Percentiles rank a stretch among this genome's conserved stretches.
These are phyloP conservation scores for Sinelater perroti DNA, from an alignment of 2,888 invertebrate species.

Conservation along the genomic window DNA sequence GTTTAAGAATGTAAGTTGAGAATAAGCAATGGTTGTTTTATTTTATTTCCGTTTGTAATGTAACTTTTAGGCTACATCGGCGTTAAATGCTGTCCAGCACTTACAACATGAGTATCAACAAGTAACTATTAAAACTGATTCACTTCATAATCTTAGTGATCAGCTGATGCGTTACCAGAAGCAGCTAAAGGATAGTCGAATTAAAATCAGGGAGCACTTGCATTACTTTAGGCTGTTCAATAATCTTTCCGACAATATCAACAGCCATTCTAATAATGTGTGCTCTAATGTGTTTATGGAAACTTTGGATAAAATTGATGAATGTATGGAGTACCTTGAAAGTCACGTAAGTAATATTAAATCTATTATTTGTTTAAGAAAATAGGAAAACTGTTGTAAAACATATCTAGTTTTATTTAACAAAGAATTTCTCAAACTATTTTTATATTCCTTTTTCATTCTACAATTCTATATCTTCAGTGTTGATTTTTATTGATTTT, in stretches of 20 bases:
- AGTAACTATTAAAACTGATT: conserved; percentile 92
- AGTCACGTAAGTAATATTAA: conserved; percentile 77
- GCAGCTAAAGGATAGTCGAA: conserved; percentile 80
- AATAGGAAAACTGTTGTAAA: no score
- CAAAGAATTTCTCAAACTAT: conserved; percentile 2
- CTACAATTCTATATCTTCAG: no score
- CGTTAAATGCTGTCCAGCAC: conserved; percentile 73
- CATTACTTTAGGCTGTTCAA: conserved; percentile 84
- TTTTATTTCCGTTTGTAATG: conserved; percentile 15
- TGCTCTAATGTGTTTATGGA: conserved; percentile 82
- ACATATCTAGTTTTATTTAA: conserved; percentile 1
- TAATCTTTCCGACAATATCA: conserved; percentile 50
- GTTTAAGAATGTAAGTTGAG: conserved; percentile 65
- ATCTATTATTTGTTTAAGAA: no score
- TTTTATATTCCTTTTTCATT: no score
- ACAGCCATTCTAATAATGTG: conserved; percentile 48
- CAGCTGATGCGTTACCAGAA: conserved; percentile 90
- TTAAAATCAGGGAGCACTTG: conserved; percentile 80
- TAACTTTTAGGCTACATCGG: conserved; percentile 44
- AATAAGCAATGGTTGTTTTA: no score
- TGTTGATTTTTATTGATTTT: no score
- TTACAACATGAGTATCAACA: conserved; percentile 82
- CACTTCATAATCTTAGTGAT: conserved; percentile 90
- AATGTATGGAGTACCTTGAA: conserved; percentile 84
- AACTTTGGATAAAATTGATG: conserved; percentile 84